phyloP scores from a whole-genome alignment of 2,797 vertebrate genomes.

The Thripadectes ignobilis region DNA sequence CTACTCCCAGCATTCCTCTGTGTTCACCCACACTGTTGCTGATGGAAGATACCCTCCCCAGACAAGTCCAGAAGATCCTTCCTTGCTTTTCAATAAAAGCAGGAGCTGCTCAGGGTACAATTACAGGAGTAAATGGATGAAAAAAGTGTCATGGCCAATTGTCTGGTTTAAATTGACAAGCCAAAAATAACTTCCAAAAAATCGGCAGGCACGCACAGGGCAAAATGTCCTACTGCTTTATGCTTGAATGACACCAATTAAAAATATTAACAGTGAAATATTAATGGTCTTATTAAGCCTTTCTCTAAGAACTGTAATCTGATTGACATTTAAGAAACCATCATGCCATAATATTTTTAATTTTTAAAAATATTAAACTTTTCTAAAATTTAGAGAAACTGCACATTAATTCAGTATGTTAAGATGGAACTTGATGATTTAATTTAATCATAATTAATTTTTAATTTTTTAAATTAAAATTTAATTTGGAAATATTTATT shows the following conservation, averaged over 20 bases:
- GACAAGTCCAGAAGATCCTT: neutral
- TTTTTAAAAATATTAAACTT: neutral
- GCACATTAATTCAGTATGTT: neutral
- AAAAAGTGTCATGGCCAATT: fast-evolving
- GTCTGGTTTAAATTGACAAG: neutral
- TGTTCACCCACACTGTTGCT: fast-evolving
- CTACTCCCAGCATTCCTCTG: neutral
- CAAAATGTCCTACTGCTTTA: neutral
- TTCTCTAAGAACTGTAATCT: neutral
- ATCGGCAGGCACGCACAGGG: neutral
- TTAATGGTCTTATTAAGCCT: neutral
- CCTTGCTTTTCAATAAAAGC: neutral
- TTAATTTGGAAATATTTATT: neutral
- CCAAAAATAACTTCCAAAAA: neutral
- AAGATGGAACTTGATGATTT: neutral
- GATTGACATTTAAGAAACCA: neutral
- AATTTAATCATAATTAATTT: neutral
- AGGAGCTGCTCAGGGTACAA: neutral
- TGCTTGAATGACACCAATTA: neutral
- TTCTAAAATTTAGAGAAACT: neutral
- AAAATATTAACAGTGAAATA: neutral
- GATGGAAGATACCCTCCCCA: neutral
- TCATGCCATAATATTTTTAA: neutral
- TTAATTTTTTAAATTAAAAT: neutral
- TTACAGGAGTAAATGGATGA: neutral